Evolutionary conservation across 2,797 vertebrate genomes (phyloP).

Genomic region (Anguilla megastoma): DNA sequence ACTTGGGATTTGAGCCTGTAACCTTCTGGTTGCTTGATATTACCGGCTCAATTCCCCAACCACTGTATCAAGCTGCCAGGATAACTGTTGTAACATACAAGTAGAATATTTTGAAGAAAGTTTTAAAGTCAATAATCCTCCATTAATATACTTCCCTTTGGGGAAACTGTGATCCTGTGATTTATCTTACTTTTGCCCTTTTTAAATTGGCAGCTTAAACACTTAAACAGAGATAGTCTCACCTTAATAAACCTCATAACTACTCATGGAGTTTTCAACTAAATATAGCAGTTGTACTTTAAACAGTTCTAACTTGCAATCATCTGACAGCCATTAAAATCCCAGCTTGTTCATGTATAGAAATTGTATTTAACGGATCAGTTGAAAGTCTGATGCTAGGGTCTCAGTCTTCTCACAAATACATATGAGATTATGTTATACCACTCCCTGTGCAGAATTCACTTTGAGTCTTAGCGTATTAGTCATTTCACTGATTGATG

Average conservation of each 20-base stretch:
- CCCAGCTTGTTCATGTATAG: not conserved
- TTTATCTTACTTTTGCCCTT: not conserved
- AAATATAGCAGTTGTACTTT: not conserved
- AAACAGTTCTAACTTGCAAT: not conserved
- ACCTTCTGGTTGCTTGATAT: not conserved
- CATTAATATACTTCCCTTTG: not conserved
- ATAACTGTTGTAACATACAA: not conserved
- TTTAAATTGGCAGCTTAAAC: not conserved
- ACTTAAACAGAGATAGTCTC: not conserved
- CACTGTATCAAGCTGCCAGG: not conserved
- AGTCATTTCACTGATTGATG: not conserved
- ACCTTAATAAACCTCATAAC: not conserved
- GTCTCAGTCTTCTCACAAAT: not conserved
- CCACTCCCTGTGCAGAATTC: not conserved
- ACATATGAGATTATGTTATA: not conserved
- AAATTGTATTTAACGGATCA: not conserved
- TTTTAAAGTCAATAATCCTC: not conserved
- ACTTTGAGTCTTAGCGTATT: not conserved
- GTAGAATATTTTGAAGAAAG: not conserved
- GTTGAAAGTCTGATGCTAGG: not conserved
- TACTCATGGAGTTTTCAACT: not conserved
- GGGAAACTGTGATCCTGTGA: not conserved
- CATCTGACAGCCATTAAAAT: not conserved
- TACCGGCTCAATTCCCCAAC: not conserved
- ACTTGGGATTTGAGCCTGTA: not conserved